phyloP scores from a whole-genome alignment of 2,797 vertebrate species.

The Myotis findleyi region DNA sequence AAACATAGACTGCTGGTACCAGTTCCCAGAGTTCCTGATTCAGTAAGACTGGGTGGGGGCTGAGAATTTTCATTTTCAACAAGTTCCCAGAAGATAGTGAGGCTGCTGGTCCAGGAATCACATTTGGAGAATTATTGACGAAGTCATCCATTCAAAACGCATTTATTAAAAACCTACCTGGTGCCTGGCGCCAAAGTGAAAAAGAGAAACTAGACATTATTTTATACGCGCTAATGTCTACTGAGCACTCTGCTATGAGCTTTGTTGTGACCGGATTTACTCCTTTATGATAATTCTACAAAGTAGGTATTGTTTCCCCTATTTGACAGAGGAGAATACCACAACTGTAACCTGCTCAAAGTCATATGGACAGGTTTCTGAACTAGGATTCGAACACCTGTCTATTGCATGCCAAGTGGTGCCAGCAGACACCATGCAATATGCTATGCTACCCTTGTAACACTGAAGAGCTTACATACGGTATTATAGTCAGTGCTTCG shows the following conservation, averaged over 20 bases:
- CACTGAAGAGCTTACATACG: neutral
- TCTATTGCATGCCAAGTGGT: too few species aligned
- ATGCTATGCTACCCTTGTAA: fast-evolving
- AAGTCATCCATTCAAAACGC: neutral
- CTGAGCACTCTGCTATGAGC: neutral
- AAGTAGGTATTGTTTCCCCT: neutral
- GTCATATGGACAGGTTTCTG: neutral
- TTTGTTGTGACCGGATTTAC: neutral
- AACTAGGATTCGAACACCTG: neutral
- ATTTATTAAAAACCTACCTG: neutral
- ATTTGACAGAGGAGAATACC: neutral
- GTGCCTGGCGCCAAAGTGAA: neutral
- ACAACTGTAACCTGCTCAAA: neutral
- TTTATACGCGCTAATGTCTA: neutral
- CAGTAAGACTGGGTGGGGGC: neutral
- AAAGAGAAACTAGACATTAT: neutral
- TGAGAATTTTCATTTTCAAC: neutral
- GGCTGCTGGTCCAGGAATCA: neutral
- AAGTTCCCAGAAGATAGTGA: neutral
- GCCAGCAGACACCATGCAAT: neutral
- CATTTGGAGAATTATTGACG: neutral
- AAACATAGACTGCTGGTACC: neutral
- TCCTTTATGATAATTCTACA: neutral
- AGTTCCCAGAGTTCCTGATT: neutral
- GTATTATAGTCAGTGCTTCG: neutral